Conservation (phyloP, 1,140 invertebrate genomes). For the Diorhabda carinulata region DNA sequence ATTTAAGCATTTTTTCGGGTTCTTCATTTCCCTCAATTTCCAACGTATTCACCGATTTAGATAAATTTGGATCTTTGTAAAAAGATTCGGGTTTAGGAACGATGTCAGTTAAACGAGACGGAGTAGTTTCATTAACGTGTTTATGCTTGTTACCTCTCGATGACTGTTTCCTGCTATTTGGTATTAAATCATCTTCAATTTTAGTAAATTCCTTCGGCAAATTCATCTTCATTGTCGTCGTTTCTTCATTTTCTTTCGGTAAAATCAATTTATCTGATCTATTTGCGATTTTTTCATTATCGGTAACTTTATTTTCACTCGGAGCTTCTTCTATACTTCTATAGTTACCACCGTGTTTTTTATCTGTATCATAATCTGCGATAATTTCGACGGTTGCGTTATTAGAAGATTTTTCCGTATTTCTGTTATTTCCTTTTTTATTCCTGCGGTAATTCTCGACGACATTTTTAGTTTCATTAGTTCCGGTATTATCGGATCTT, state of each 20-base stretch:
- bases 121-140: neutral
- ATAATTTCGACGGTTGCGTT: constrained; percentile 23
- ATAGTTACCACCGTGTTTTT: constrained; percentile 23
- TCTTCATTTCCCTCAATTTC: constrained; percentile 17
- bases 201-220: no score
- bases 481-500: constrained; percentile 16
- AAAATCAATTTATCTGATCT: no score
- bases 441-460: constrained; percentile 25
- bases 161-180: no score
- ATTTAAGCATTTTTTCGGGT: neutral
- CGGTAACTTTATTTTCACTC: neutral
- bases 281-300: neutral
- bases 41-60: constrained; percentile 20
- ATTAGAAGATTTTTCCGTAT: neutral
- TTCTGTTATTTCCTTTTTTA: constrained; percentile 15
- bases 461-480: constrained; percentile 13
- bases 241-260: no score
- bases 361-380: constrained; percentile 20
- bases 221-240: no score
- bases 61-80: constrained; percentile 32
- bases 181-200: no score
- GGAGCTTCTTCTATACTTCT: constrained; percentile 4
- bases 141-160: neutral
- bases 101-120: constrained; percentile 26
- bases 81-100: constrained; percentile 33